Percentiles rank a stretch among this genome's conserved stretches.
Conservation (phyloP, 2,888 invertebrate genomes). For the Ligdia adustata region DNA sequence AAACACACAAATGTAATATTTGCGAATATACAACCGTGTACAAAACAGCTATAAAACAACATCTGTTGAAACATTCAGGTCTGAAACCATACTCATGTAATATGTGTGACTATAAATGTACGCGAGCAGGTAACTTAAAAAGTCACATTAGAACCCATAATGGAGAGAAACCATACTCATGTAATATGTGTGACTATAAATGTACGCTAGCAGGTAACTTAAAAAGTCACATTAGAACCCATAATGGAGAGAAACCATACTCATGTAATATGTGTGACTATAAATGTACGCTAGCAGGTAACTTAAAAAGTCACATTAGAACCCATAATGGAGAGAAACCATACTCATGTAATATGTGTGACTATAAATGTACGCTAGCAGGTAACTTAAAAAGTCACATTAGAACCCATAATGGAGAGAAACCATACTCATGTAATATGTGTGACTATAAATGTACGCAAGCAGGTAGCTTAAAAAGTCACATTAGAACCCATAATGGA, state of each 20-base stretch:
- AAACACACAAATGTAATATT: too few species aligned
- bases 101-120: not conserved
- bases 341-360: not conserved
- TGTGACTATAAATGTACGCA: conserved; percentile 1
- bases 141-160: not conserved
- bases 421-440: conserved; percentile 1
- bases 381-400: not conserved
- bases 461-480: conserved; percentile 4
- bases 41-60: not conserved
- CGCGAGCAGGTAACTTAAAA: not conserved
- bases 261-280: not conserved
- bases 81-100: not conserved
- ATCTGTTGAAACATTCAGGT: conserved; percentile 1
- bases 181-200: not conserved
- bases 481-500: conserved; percentile 1
- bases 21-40: too few species aligned
- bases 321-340: conserved; percentile 1
- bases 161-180: not conserved
- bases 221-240: not conserved
- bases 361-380: not conserved
- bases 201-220: not conserved
- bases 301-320: conserved; percentile 1
- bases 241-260: conserved; percentile 1
- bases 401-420: conserved; percentile 4
- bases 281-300: not conserved